Evolutionary conservation across 23 tunicate genomes (phyloP), one percentile per base, ranked within the genome.

Genomic region (Trididemnum miniatum): DNA sequence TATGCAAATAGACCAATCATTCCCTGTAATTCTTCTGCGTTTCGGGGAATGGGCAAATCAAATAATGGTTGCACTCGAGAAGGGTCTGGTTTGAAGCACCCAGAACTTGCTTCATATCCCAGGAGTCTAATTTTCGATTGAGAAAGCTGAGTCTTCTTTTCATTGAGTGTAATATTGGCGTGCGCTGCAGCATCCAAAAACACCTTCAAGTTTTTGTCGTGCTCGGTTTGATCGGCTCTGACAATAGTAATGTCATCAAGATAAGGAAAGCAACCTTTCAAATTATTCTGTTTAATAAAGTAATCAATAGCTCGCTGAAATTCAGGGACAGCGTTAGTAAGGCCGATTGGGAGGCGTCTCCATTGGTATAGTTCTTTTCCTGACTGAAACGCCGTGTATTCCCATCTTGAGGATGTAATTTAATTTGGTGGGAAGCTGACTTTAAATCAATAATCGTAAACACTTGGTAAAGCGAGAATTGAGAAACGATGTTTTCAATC

Each of bases 201-300:
- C 26, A 3, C 24, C 12, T 65, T 79, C 12, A 79, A 15, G 31
- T 79, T 79, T 26, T 27, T 9, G 65, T 79, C 83, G 83, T 79
- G 83, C 31, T 79, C 79, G 7, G 24, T 12, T 60, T 79, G 83
- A 20, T 30, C 24, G 7, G 4, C 20, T 3, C 83, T 79, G 12
- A 20, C 83, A 15, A 79, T 29, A 2, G 83, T 65, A 20, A 79
- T 65, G 79, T 79, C 30, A 34, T 79, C 83, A 2, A 79, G 76
- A 34, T 79, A 79, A 5, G 83, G 40, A 79, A 65, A 59, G 2
- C 36, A 23, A 9, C 27, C 80, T 65, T 31, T 62, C 20, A 59
- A 20, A 18, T 31, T 9, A 25, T 79, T 36, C 18, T 79, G n/a
- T 27, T 79, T 29, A 12, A 28, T 25, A 35, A 79, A 7, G 4